A percentile compares a stretch with the other conserved stretches of the same genome.
phyloP scores from a whole-genome alignment of 2,888 invertebrate genomes.

The Heliconius charithonia region DNA sequence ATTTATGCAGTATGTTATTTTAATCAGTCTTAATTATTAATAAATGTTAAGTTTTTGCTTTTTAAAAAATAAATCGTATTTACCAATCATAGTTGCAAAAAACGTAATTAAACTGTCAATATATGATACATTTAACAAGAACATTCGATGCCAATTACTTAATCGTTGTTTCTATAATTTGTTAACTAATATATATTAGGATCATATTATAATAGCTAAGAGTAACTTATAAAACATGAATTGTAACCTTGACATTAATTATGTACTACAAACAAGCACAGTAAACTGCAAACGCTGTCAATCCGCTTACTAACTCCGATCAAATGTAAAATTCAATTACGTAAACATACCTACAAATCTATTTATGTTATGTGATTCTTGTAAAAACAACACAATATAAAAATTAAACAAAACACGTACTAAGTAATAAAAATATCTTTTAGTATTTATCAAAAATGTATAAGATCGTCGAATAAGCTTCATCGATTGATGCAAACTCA shows the following conservation, averaged over 20 bases:
- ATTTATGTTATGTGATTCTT: background rate
- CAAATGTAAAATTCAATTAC: background rate
- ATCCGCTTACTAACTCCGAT: background rate
- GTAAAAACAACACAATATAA: constrained; percentile 1
- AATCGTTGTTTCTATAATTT: background rate
- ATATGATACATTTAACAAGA: background rate
- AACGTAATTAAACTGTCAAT: background rate
- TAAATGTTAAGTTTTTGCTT: background rate
- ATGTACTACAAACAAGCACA: background rate
- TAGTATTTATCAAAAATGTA: background rate
- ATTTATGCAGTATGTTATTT: background rate
- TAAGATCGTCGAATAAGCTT: background rate
- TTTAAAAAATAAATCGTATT: background rate
- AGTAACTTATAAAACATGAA: background rate
- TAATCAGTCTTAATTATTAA: background rate
- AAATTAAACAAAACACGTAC: background rate
- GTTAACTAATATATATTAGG: too few relatives aligned
- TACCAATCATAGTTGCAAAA: background rate
- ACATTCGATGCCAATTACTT: background rate
- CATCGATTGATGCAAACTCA: constrained; percentile 1
- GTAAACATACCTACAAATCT: background rate
- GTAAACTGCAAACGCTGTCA: constrained; percentile 8
- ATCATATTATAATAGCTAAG: too few relatives aligned
- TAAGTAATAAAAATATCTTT: background rate
- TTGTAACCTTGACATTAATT: background rate